Percentiles rank a stretch among this genome's conserved stretches.
Evolutionary conservation across 2,888 invertebrate species (phyloP).

Genomic region (Temnothorax rugatulus): DNA sequence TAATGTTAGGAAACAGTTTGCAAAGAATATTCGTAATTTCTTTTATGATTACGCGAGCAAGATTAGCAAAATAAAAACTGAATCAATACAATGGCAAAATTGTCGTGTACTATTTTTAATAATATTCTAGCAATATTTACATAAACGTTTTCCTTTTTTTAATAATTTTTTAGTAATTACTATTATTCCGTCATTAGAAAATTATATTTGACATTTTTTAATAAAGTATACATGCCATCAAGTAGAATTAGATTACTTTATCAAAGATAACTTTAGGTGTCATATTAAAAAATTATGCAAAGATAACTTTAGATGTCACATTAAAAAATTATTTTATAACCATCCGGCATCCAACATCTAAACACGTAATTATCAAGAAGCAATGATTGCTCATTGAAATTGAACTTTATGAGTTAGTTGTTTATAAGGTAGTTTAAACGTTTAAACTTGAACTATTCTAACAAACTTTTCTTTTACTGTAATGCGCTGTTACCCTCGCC

Average conservation of each 20-base stretch:
- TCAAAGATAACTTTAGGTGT: neutral
- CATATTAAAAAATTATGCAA: neutral
- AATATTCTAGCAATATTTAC: too few relatives aligned
- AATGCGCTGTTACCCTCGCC: neutral
- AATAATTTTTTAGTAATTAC: too few relatives aligned
- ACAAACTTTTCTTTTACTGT: constrained; percentile 14
- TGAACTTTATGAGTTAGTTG: constrained; percentile 6
- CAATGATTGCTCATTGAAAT: neutral
- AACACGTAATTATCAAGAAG: neutral
- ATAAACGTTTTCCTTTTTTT: too few relatives aligned
- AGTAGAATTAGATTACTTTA: neutral
- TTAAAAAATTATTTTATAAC: neutral
- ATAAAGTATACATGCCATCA: neutral
- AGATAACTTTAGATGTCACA: neutral
- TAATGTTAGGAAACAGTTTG: neutral
- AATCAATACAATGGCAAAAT: neutral
- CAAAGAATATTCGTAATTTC: neutral
- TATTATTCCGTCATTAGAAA: too few relatives aligned
- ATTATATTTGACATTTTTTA: too few relatives aligned
- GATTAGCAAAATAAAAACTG: neutral
- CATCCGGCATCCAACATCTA: neutral
- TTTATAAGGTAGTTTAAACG: too few relatives aligned
- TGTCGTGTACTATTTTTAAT: neutral
- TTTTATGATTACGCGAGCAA: neutral
- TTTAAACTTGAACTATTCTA: neutral